These are phyloP conservation scores for Fregetta grallaria DNA, from an alignment of 2,113 vertebrate species.

Conservation along the genomic window DNA sequence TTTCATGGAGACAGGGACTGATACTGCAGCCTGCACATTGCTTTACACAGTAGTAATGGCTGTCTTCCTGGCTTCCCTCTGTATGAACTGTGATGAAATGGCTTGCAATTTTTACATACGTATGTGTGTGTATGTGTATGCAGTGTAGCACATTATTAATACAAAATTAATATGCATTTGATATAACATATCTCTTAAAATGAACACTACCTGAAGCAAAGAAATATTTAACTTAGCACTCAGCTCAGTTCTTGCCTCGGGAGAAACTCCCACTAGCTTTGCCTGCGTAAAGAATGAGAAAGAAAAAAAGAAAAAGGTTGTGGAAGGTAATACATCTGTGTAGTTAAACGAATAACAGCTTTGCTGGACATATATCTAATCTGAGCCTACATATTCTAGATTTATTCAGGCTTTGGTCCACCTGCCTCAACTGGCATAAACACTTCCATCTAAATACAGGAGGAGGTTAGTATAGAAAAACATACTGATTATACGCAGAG, in stretches of 20 bases:
- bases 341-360: neutral
- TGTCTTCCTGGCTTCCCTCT: neutral
- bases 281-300: neutral
- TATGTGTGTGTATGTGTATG: neutral
- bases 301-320: neutral
- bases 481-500: neutral
- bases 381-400: neutral
- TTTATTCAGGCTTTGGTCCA: neutral
- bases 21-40: neutral
- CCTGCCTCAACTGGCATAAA: neutral
- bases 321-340: neutral
- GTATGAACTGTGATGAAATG: neutral
- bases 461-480: neutral
- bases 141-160: neutral
- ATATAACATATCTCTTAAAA: neutral
- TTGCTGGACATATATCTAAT: neutral
- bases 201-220: neutral
- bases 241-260: neutral
- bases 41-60: neutral
- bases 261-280: neutral
- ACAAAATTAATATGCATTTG: neutral
- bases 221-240: neutral
- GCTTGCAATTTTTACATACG: neutral
- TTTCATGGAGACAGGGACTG: neutral
- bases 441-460: neutral